phyloP scores from a whole-genome alignment of 2,888 invertebrate genomes.

The Lithophane ornitopus region DNA sequence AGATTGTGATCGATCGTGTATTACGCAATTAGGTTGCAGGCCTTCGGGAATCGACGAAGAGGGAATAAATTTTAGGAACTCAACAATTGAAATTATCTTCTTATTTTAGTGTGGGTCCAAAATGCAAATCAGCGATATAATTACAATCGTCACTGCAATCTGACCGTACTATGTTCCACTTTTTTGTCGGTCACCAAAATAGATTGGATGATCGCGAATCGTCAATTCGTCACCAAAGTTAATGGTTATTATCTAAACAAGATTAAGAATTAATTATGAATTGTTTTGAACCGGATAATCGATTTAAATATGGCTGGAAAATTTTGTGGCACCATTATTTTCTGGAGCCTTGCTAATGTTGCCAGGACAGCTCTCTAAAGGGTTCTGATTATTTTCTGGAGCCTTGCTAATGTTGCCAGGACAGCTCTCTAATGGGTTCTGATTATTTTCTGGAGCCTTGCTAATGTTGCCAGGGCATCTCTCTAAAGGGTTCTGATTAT shows the following conservation, averaged over 20 bases:
- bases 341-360: not conserved
- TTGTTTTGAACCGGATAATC: not conserved
- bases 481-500: not conserved
- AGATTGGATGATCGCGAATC: constrained; percentile 34
- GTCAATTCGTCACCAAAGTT: constrained; percentile 36
- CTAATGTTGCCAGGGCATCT: not conserved
- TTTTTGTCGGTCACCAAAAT: constrained; percentile 43
- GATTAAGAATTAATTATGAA: constrained; percentile 20
- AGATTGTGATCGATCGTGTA: too few relatives aligned
- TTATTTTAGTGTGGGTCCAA: not conserved
- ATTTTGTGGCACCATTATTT: not conserved
- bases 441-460: not conserved
- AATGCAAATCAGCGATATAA: constrained; percentile 14
- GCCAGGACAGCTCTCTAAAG: not conserved
- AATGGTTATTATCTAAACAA: constrained; percentile 27
- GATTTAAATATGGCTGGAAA: constrained; percentile 1
- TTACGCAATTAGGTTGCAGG: too few relatives aligned
- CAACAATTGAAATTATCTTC: not conserved
- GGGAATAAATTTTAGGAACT: not conserved
- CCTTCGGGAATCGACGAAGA: not conserved
- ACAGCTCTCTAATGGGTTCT: not conserved
- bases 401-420: not conserved
- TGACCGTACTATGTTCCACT: constrained; percentile 7
- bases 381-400: not conserved
- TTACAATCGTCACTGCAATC: constrained; percentile 19